phyloP scores from a whole-genome alignment of 2,888 invertebrate genomes.

The Ichneumon xanthorius region DNA sequence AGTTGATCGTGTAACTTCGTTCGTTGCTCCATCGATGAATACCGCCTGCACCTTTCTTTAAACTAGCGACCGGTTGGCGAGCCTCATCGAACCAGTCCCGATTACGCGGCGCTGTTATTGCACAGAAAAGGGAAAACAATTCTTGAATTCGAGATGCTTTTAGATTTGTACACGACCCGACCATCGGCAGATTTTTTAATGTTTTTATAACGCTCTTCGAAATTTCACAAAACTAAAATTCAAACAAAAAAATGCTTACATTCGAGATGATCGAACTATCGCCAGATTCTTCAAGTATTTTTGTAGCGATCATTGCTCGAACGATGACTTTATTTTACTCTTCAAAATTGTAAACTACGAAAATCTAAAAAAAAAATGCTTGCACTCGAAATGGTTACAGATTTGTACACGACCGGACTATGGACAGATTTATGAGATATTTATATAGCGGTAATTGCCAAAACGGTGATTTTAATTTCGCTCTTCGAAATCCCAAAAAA shows the following conservation, averaged over 20 bases:
- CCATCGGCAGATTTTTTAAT: neutral
- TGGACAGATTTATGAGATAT: neutral
- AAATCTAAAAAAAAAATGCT: neutral
- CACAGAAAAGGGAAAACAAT: neutral
- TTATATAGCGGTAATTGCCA: no score
- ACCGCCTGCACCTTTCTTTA: slow-evolving; percentile 58
- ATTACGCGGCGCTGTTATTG: slow-evolving; percentile 7
- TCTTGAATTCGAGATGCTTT: neutral
- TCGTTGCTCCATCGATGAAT: neutral
- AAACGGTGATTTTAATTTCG: no score
- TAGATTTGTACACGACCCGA: neutral
- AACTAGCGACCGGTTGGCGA: slow-evolving; percentile 16
- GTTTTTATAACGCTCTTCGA: no score
- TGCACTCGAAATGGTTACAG: neutral
- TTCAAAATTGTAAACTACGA: no score
- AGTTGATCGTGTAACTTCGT: neutral
- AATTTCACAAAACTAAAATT: no score
- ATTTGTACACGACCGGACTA: neutral
- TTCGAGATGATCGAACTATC: neutral
- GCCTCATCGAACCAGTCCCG: slow-evolving; percentile 19
- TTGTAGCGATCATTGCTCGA: no score
- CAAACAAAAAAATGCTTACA: neutral
- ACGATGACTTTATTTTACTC: no score
- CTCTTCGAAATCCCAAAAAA: no score
- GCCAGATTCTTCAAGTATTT: neutral